Evolutionary conservation across 2,113 vertebrate genomes (phyloP).

Genomic region (Anolis carolinensis): DNA sequence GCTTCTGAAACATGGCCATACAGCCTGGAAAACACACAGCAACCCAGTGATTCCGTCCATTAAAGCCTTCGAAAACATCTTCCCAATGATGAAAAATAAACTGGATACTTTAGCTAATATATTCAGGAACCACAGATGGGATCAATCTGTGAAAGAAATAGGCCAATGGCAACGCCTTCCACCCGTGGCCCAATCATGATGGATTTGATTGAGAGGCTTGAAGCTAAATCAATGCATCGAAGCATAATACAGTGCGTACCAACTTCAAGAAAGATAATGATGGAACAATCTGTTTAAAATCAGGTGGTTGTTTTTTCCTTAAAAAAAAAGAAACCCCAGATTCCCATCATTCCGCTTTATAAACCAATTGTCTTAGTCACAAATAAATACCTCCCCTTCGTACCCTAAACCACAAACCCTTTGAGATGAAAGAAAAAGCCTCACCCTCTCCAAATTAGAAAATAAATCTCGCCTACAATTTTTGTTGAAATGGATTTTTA

Average conservation of each 20-base stretch:
- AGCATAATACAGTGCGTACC: background rate
- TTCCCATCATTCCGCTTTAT: background rate
- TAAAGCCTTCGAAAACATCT: too few relatives aligned
- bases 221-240: background rate
- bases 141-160: too few relatives aligned
- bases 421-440: background rate
- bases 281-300: background rate
- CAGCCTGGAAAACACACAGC: too few relatives aligned
- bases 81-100: too few relatives aligned
- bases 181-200: too few relatives aligned
- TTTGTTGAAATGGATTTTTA: constrained; percentile 55
- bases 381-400: constrained; percentile 6
- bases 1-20: too few relatives aligned
- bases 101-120: too few relatives aligned
- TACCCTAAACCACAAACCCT: background rate
- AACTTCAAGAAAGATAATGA: background rate
- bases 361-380: background rate
- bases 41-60: too few relatives aligned
- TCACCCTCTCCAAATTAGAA: background rate
- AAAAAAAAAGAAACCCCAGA: background rate
- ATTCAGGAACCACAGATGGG: too few relatives aligned
- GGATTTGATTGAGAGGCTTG: too few relatives aligned
- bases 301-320: background rate
- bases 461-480: rapidly evolving
- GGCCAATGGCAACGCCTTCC: too few relatives aligned